Evolutionary conservation across 2,888 invertebrate genomes (phyloP).

Genomic region (Pandemis cinnamomeana): DNA sequence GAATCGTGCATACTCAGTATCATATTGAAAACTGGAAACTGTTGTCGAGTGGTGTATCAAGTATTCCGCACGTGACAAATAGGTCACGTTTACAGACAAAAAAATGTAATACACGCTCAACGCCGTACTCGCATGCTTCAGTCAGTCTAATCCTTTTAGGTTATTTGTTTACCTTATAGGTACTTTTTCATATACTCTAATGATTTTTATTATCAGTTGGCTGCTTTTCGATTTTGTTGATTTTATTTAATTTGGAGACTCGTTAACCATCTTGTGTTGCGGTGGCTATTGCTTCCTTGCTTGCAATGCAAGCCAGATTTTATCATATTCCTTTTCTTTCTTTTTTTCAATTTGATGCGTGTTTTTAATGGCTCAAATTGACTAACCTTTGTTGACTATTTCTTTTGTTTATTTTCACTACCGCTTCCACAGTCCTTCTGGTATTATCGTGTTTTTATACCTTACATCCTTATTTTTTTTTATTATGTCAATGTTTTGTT

Average conservation of each 20-base stretch:
- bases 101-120: slow-evolving; percentile 18
- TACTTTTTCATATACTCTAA: neutral
- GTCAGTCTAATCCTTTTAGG: slow-evolving; percentile 9
- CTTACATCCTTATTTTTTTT: neutral
- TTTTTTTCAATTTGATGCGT: neutral
- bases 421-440: neutral
- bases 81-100: slow-evolving; percentile 23
- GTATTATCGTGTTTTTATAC: neutral
- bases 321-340: neutral
- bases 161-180: neutral
- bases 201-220: neutral
- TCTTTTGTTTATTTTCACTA: neutral
- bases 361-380: neutral
- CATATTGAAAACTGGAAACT: neutral
- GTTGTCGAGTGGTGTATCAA: neutral
- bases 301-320: too few species aligned
- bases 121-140: neutral
- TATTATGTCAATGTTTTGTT: neutral
- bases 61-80: slow-evolving; percentile 20
- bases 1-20: neutral
- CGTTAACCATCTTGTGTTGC: too few species aligned
- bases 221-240: neutral
- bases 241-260: too few species aligned
- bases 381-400: neutral
- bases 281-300: too few species aligned